A percentile compares a stretch with the other conserved stretches of the same genome.
phyloP scores from a whole-genome alignment of 2,113 vertebrate species.

The Pseudois nayaur region DNA sequence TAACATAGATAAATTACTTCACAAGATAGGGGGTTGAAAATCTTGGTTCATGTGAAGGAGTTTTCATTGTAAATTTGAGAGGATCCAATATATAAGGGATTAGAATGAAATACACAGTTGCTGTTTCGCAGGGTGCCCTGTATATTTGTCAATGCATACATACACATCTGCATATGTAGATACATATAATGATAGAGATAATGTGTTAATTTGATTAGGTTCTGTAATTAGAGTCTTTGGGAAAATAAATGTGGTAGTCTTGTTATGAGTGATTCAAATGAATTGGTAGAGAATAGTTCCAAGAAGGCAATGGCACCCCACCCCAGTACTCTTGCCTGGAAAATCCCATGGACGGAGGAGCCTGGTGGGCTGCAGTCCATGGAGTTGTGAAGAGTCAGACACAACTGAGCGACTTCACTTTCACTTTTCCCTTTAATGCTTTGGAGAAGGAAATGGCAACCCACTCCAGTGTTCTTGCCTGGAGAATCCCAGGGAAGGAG shows the following conservation, averaged over 20 bases:
- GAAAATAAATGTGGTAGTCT: background rate
- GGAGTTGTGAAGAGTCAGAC: too few species aligned
- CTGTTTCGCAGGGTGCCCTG: background rate
- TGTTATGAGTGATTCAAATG: background rate
- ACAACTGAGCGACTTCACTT: too few species aligned
- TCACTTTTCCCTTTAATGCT: too few species aligned
- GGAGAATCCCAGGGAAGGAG: too few species aligned
- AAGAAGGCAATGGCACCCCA: too few species aligned
- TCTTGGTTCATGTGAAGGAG: background rate
- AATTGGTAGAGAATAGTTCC: background rate
- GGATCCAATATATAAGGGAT: background rate
- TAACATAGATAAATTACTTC: conserved; percentile 16
- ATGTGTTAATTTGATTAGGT: conserved; percentile 11
- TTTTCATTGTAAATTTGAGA: conserved; percentile 44
- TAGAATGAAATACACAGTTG: background rate
- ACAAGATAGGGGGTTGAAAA: background rate
- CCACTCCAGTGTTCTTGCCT: too few species aligned
- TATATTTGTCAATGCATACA: background rate
- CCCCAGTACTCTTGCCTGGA: too few species aligned
- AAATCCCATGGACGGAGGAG: too few species aligned
- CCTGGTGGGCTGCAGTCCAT: too few species aligned
- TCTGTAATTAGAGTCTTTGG: conserved; percentile 24
- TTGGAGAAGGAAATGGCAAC: too few species aligned
- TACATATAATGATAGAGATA: background rate
- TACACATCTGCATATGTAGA: background rate